Percentiles rank a stretch among this genome's conserved stretches.
These are phyloP conservation scores for Adineta ricciae DNA, from an alignment of 2,888 invertebrate species.

Conservation along the genomic window DNA sequence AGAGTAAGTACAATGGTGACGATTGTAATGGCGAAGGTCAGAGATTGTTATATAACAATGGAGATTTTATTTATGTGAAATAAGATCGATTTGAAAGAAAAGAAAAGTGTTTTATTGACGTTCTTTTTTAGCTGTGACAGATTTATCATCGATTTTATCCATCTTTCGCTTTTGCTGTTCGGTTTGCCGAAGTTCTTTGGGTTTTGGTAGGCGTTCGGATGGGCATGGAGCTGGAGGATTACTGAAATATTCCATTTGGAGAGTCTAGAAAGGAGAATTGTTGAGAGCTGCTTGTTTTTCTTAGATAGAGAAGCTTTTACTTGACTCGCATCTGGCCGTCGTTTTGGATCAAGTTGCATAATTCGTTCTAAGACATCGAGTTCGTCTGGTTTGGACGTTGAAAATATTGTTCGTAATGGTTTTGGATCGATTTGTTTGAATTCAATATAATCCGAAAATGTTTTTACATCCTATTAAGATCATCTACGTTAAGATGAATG, in stretches of 20 bases:
- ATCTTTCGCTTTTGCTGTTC: not conserved
- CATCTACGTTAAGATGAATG: not conserved
- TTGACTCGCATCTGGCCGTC: constrained; percentile 68
- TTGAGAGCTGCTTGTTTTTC: too few relatives aligned
- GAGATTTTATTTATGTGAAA: not conserved
- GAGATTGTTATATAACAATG: too few relatives aligned
- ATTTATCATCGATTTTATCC: not conserved
- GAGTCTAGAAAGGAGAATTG: constrained; percentile 54
- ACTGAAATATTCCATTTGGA: constrained; percentile 79
- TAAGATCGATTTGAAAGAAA: not conserved
- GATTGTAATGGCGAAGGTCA: too few relatives aligned
- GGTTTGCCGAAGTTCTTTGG: constrained; percentile 23
- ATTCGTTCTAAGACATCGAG: constrained; percentile 68
- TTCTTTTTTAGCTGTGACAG: not conserved
- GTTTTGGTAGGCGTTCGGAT: constrained; percentile 28
- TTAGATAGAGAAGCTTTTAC: too few relatives aligned
- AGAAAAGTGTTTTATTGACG: not conserved
- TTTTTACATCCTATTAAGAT: constrained; percentile 41
- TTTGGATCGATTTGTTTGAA: constrained; percentile 76
- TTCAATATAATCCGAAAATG: constrained; percentile 76
- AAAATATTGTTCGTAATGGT: constrained; percentile 79
- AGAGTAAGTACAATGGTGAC: too few relatives aligned
- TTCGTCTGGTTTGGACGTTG: constrained; percentile 83
- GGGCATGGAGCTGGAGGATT: constrained; percentile 69
- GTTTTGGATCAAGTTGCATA: constrained; percentile 70